Base-by-base conservation (phyloP, 2,113 vertebrate genomes). In the Macquaria australasica region DNA sequence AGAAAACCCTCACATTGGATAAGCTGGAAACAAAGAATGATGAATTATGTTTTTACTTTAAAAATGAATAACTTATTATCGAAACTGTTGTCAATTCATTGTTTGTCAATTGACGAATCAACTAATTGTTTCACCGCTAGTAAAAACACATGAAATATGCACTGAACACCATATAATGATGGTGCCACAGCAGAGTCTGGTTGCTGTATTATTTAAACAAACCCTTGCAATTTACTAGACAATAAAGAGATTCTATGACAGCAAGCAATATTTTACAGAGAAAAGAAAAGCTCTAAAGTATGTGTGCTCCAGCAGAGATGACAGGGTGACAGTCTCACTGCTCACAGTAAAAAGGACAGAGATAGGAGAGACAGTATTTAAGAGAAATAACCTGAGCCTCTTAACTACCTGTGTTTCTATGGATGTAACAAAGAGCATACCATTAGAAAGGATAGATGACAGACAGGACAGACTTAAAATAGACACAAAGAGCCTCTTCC, bases 251-350 rank as follows among this genome's bases (percentile, higher is more conserved):
- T 68, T 72, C 34, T 34, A 23, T 14, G 63, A 70, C 50, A 73
- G 55, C 16, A 23, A 59, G 70, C 63, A 8, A 72, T 86, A 70
- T 85, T 85, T 84, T 83, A 51, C 15, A 83, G 28, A 77, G 73
- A 88, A 87, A 83, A 83, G 78, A 87, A 90, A 92, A 91, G 87
- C 91, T 91, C 74, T 88, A 87, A 92, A 92, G 86, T 92, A 81
- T 67, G 88, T 31, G 86, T 87, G 79, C 74, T 50, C n/a, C 3
- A 8, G 63, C 62, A n/a, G 74, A 91, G 90, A 92, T 92, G 86
- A 93, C 88, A 93, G 90, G 88, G 91, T 48, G 86, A 82, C 81
- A 68, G 87, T 23, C 51, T 48, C 28, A 34, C 70, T 67, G 77
- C 55, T 76, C 62, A 39, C 55, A 66, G 63, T 48, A 66, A 60